phyloP scores from a whole-genome alignment of 1,140 invertebrate genomes.

The Zaprionus kolodkinae region DNA sequence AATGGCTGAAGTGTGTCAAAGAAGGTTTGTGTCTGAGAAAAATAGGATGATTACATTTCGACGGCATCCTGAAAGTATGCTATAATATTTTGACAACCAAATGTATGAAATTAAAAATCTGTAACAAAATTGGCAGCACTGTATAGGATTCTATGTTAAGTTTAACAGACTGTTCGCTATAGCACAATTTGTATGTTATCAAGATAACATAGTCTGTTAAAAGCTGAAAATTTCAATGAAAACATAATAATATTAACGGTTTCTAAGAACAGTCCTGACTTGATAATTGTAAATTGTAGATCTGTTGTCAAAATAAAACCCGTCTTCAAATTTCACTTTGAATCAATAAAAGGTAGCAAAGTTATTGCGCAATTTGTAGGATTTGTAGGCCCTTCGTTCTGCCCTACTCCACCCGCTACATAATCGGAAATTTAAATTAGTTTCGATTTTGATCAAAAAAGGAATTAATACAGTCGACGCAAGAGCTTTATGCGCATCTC shows the following conservation, averaged over 20 bases:
- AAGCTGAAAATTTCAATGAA: no score
- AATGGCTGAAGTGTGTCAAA: not conserved
- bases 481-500: conserved; percentile 70
- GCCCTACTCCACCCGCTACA: conserved; percentile 4
- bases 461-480: conserved; percentile 26
- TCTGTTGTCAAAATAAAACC: not conserved
- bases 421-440: conserved; percentile 42
- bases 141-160: no score
- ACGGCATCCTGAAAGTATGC: not conserved
- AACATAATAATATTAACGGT: no score
- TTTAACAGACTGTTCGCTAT: no score
- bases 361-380: conserved; percentile 28
- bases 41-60: not conserved
- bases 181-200: no score
- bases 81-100: not conserved
- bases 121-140: no score
- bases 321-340: no score
- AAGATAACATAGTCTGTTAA: no score
- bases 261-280: no score
- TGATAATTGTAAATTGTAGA: not conserved
- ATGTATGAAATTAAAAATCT: no score
- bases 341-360: conserved; percentile 6
- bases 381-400: not conserved
- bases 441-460: conserved; percentile 37
- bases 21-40: no score